A percentile compares a stretch with the other conserved stretches of the same genome.
Evolutionary conservation across 2,797 vertebrate genomes (phyloP).

Genomic region (Kryptopterus vitreolus): DNA sequence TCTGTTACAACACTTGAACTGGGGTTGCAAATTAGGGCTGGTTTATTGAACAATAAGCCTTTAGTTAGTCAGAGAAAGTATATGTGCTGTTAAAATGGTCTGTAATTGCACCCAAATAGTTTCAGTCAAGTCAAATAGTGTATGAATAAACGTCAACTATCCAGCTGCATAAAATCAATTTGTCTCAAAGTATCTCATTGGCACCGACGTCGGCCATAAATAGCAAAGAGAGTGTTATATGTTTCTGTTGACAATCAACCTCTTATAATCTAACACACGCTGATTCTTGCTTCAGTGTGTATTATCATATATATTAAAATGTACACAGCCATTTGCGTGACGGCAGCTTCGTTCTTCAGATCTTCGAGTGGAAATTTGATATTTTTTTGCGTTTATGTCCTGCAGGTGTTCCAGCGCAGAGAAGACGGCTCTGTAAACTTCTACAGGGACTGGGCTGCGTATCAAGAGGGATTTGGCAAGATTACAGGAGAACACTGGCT

Average conservation of each 20-base stretch:
- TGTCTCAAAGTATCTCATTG: neutral
- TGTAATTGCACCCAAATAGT: neutral
- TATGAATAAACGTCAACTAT: slow-evolving; percentile 5
- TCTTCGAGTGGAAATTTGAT: neutral
- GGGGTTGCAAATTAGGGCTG: too few species aligned
- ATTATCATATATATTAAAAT: slow-evolving; percentile 16
- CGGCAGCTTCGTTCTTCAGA: neutral
- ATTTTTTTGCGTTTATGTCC: slow-evolving; percentile 12
- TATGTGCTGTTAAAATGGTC: neutral
- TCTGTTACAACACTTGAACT: too few species aligned
- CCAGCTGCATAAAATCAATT: neutral
- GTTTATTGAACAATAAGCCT: too few species aligned
- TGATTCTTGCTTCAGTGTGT: slow-evolving; percentile 7
- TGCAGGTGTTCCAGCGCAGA: slow-evolving; percentile 88
- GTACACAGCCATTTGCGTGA: neutral
- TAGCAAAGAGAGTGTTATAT: neutral
- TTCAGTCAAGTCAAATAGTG: slow-evolving; percentile 18
- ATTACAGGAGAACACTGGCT: slow-evolving; percentile 93
- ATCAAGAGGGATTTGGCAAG: slow-evolving; percentile 88
- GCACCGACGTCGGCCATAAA: neutral
- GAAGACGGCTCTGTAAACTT: slow-evolving; percentile 91
- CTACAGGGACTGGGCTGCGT: slow-evolving; percentile 88
- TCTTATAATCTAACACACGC: neutral
- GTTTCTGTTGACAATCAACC: slow-evolving; percentile 8
- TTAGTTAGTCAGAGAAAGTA: too few species aligned